Base-by-base conservation (phyloP, 1,140 invertebrate genomes). In the Drosophila novamexicana region DNA sequence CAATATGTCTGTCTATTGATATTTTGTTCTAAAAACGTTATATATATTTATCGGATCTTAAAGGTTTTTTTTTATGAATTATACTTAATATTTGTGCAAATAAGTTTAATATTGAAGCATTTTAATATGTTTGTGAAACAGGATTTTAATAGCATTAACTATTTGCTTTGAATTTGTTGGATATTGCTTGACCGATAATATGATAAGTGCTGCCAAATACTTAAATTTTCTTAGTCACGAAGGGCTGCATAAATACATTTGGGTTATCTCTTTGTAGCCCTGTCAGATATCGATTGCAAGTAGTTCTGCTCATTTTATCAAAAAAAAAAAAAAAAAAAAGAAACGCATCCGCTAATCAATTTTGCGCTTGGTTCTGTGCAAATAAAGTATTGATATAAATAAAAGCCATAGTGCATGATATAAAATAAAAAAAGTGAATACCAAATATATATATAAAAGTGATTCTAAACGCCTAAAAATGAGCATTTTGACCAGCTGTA, bases 321-420 rank as follows among this genome's bases (percentile, higher is more conserved):
- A 57, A 57, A 58, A 57, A 58, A 58, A 57, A 47, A 58, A 57
- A 47, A 61, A 62, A 61, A 45, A 34, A 45, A 34, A n/a, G 18
- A 22, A 63, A 49, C 61, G 61, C 44, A 44, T 71, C 37, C 69
- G 36, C 62, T 66, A 64, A 62, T 71, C 69, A 71, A 58, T 58
- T 42, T 65, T 52, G 69, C 53, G 44, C 57, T 71, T 66, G 52
- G 45, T 71, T 58, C 61, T 50, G 50, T 42, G 45, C 29, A 66
- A 71, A 57, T 40, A 71, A 37, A 57, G 18, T 71, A 66, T 71
- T 47, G 10, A 64, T 34, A 70, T 64, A 39, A 56, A 56, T 37
- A 40, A 56, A 64, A 70, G 34, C 58, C 66, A 40, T 49, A 32
- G 61, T 71, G 68, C 37, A 34, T 37, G 36, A 50, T 65, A 71